These are phyloP conservation scores for Atethmia centrago DNA, from an alignment of 2,888 invertebrate genomes.

Conservation along the genomic window DNA sequence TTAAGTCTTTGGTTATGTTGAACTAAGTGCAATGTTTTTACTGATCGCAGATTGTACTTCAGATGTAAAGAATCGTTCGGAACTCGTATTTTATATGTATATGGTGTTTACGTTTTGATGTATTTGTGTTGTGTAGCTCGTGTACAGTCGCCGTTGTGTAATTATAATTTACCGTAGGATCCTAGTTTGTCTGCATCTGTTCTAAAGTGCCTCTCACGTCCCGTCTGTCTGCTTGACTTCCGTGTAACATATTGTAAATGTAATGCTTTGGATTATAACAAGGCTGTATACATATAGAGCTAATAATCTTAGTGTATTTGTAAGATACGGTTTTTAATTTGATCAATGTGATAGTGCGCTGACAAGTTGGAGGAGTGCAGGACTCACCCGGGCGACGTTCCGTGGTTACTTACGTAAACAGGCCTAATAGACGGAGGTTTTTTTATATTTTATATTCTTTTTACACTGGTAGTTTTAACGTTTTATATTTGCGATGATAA, in stretches of 20 bases:
- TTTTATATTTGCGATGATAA: constrained; percentile 78
- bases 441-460: constrained; percentile 83
- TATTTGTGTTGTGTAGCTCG: constrained; percentile 72
- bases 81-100: constrained; percentile 82
- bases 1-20: constrained; percentile 83
- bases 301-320: constrained; percentile 77
- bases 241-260: constrained; percentile 88
- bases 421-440: constrained; percentile 78
- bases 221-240: constrained; percentile 83
- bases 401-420: constrained; percentile 64
- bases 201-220: constrained; percentile 88
- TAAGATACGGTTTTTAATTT: constrained; percentile 77
- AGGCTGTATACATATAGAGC: constrained; percentile 85
- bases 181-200: constrained; percentile 79
- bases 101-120: constrained; percentile 78
- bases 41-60: constrained; percentile 73
- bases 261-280: constrained; percentile 81
- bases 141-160: constrained; percentile 80
- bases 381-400: constrained; percentile 43
- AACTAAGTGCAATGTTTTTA: constrained; percentile 83
- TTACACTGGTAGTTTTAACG: constrained; percentile 78
- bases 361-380: constrained; percentile 56
- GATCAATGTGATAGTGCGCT: constrained; percentile 79
- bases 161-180: constrained; percentile 77
- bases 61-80: constrained; percentile 78